phyloP scores from a whole-genome alignment of 1,140 invertebrate species.

The Agrypnia vestita region DNA sequence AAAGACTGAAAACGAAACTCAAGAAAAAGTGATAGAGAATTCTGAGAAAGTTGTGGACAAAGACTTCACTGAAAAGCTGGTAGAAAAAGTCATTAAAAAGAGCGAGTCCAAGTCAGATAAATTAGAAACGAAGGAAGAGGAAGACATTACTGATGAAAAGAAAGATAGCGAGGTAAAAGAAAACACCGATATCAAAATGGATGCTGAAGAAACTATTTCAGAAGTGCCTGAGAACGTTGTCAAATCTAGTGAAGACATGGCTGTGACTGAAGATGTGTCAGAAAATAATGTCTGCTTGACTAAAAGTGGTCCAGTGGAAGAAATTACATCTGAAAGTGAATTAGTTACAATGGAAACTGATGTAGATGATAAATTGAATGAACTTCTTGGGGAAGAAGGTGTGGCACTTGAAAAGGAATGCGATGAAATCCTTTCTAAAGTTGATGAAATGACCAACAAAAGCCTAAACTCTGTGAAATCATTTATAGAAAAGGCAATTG shows the following conservation, averaged over 20 bases:
- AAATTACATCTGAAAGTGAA: neutral
- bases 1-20: slow-evolving; percentile 41
- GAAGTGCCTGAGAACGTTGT: slow-evolving; percentile 6
- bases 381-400: slow-evolving; percentile 53
- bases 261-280: slow-evolving; percentile 2
- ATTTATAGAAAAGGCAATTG: slow-evolving; percentile 44
- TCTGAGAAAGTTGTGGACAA: neutral
- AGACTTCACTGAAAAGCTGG: slow-evolving; percentile 15
- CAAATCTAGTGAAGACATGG: slow-evolving; percentile 1
- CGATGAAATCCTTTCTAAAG: slow-evolving; percentile 55
- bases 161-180: neutral
- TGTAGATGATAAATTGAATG: slow-evolving; percentile 50
- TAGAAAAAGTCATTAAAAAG: slow-evolving; percentile 29
- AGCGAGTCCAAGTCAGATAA: neutral
- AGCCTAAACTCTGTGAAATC: slow-evolving; percentile 18
- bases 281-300: slow-evolving; percentile 3
- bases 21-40: slow-evolving; percentile 14
- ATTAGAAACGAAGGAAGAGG: neutral
- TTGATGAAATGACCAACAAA: slow-evolving; percentile 48
- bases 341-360: slow-evolving; percentile 5
- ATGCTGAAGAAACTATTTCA: slow-evolving; percentile 13
- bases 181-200: neutral
- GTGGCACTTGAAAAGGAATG: slow-evolving; percentile 57
- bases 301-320: neutral
- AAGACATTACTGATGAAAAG: neutral